phyloP scores from a whole-genome alignment of 2,113 vertebrate genomes.

The Vanacampus margaritifer region DNA sequence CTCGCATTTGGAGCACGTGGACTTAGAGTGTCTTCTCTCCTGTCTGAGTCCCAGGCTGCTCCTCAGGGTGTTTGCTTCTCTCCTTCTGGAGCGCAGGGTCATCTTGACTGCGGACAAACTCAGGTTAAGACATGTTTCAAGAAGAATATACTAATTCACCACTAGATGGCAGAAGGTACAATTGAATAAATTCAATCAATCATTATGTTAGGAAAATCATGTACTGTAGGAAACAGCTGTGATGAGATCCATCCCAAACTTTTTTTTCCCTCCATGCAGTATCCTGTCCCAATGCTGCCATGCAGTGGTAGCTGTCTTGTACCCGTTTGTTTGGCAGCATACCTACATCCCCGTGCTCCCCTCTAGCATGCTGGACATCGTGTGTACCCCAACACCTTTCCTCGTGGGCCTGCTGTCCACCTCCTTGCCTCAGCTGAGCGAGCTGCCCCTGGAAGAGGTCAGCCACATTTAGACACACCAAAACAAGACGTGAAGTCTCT shows the following conservation, averaged over 20 bases:
- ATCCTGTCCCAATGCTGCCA: conserved; percentile 90
- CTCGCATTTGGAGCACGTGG: conserved; percentile 90
- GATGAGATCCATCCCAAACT: too few species aligned
- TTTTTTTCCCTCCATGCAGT: conserved; percentile 60
- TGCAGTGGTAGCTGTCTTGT: conserved; percentile 82
- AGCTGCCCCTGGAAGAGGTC: conserved; percentile 87
- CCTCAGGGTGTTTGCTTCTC: conserved; percentile 86
- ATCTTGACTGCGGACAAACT: conserved; percentile 95
- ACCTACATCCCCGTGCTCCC: conserved; percentile 93
- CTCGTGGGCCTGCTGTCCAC: conserved; percentile 88
- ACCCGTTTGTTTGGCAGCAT: conserved; percentile 85
- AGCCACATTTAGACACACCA: neutral
- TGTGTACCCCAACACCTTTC: conserved; percentile 92
- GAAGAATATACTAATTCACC: neutral
- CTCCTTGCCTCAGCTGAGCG: conserved; percentile 83
- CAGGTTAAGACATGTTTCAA: conserved; percentile 69
- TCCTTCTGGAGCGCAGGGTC: conserved; percentile 91
- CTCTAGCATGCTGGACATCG: conserved; percentile 89
- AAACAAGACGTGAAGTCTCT: neutral
- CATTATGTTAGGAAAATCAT: neutral
- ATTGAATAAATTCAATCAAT: too few species aligned
- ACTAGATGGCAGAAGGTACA: neutral
- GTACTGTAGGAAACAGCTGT: too few species aligned
- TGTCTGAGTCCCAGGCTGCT: conserved; percentile 88
- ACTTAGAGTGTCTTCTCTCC: conserved; percentile 87